These are phyloP conservation scores for Larimichthys polyactis DNA, from an alignment of 2,113 vertebrate species.

Conservation along the genomic window DNA sequence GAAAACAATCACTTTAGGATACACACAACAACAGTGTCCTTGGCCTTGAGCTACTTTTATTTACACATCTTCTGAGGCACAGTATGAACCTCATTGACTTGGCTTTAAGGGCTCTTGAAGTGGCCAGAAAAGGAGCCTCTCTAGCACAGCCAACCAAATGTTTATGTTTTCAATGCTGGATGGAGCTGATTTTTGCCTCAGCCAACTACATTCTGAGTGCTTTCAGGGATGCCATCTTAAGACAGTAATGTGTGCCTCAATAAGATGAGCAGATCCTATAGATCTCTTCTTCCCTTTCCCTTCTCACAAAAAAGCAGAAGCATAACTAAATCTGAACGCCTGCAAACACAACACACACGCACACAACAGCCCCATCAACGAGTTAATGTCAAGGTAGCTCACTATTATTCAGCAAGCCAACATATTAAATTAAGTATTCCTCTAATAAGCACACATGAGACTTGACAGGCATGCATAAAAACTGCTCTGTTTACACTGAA, in stretches of 20 bases:
- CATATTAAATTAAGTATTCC: slow-evolving; percentile 71
- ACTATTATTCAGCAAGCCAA: slow-evolving; percentile 68
- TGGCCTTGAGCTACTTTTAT: slow-evolving; percentile 38
- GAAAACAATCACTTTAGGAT: slow-evolving; percentile 47
- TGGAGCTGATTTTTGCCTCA: slow-evolving; percentile 2
- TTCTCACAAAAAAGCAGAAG: slow-evolving; percentile 23
- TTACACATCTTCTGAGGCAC: slow-evolving; percentile 37
- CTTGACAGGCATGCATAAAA: slow-evolving; percentile 77
- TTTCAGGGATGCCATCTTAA: neutral
- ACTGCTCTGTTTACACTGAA: slow-evolving; percentile 78
- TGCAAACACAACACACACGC: neutral
- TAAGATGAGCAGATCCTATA: neutral
- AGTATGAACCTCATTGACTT: slow-evolving; percentile 32
- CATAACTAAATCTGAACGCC: slow-evolving; percentile 16
- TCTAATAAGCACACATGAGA: slow-evolving; percentile 85
- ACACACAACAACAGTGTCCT: slow-evolving; percentile 33
- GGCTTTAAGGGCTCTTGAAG: slow-evolving; percentile 17
- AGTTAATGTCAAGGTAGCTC: slow-evolving; percentile 71
- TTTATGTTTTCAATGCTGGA: slow-evolving; percentile 3
- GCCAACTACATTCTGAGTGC: neutral
- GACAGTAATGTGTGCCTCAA: neutral
- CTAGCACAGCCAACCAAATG: neutral
- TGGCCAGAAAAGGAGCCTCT: neutral
- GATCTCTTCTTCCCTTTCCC: neutral
- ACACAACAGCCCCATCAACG: slow-evolving; percentile 63